Evolutionary conservation across 2,888 invertebrate genomes (phyloP).

Genomic region (Baronia brevicornis): DNA sequence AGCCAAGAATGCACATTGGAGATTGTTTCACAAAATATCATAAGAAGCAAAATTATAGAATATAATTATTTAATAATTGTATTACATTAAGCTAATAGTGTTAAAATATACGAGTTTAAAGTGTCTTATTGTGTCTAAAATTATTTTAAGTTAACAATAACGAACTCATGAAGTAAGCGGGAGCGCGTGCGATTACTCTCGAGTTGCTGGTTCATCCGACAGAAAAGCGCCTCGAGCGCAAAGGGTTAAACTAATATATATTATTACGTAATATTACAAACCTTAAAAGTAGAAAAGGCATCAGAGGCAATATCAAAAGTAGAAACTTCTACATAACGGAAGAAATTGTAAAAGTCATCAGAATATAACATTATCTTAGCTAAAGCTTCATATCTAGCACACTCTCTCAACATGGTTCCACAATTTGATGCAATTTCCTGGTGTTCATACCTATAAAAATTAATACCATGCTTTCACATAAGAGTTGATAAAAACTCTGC

Average conservation of each 20-base stretch:
- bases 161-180: too few species aligned
- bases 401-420: constrained; percentile 99
- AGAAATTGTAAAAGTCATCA: constrained; percentile 99
- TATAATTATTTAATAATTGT: too few species aligned
- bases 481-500: constrained; percentile 9
- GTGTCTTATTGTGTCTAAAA: too few species aligned
- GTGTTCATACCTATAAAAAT: constrained; percentile 89
- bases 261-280: constrained; percentile 41
- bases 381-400: constrained; percentile 97
- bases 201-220: too few species aligned
- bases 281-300: constrained; percentile 99
- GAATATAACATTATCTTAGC: constrained; percentile 99
- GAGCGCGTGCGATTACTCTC: too few species aligned
- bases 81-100: too few species aligned
- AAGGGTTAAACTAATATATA: neutral
- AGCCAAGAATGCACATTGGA: too few species aligned
- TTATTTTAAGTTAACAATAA: too few species aligned
- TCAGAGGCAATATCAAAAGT: constrained; percentile 99
- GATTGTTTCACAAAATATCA: too few species aligned
- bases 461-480: constrained; percentile 7
- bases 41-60: too few species aligned
- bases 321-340: constrained; percentile 99
- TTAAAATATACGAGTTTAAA: too few species aligned
- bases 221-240: neutral
- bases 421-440: constrained; percentile 99